Conservation (phyloP, 2,113 vertebrate genomes). For the Xenotilapia longispinis region DNA sequence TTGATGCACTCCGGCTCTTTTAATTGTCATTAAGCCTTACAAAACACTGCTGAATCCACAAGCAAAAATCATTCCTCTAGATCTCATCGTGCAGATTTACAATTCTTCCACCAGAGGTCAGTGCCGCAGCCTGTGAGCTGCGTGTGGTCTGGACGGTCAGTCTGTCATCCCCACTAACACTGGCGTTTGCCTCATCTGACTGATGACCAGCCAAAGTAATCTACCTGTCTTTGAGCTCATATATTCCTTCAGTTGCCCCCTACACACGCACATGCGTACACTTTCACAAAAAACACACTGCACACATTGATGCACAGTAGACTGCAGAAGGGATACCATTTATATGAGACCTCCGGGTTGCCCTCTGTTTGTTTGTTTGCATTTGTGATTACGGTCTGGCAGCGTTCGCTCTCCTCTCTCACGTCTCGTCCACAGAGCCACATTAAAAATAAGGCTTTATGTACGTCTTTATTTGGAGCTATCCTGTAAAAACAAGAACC, state of each 20-base stretch:
- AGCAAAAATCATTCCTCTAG: not conserved
- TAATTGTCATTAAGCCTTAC: not conserved
- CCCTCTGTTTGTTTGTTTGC: slow-evolving; percentile 62
- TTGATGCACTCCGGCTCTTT: not conserved
- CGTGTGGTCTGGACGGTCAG: slow-evolving; percentile 40
- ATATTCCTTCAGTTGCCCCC: not conserved
- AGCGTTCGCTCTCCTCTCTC: slow-evolving; percentile 37
- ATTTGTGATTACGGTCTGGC: slow-evolving; percentile 63
- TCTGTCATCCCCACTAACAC: slow-evolving; percentile 41
- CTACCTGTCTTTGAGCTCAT: slow-evolving; percentile 42
- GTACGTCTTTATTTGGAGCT: slow-evolving; percentile 41
- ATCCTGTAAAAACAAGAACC: slow-evolving; percentile 40
- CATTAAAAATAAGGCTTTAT: slow-evolving; percentile 45
- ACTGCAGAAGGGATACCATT: slow-evolving; percentile 55
- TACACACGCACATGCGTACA: not conserved
- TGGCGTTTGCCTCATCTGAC: not conserved
- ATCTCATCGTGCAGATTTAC: not conserved
- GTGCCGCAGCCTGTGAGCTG: slow-evolving; percentile 16
- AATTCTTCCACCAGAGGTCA: slow-evolving; percentile 53
- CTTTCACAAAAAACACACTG: slow-evolving; percentile 30
- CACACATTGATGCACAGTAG: slow-evolving; percentile 56
- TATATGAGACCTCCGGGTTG: slow-evolving; percentile 54
- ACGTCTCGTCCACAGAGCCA: slow-evolving; percentile 23
- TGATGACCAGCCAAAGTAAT: slow-evolving; percentile 60
- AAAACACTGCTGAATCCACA: not conserved